phyloP scores from a whole-genome alignment of 2,797 vertebrate species.

The Euphonia xanthogaster region DNA sequence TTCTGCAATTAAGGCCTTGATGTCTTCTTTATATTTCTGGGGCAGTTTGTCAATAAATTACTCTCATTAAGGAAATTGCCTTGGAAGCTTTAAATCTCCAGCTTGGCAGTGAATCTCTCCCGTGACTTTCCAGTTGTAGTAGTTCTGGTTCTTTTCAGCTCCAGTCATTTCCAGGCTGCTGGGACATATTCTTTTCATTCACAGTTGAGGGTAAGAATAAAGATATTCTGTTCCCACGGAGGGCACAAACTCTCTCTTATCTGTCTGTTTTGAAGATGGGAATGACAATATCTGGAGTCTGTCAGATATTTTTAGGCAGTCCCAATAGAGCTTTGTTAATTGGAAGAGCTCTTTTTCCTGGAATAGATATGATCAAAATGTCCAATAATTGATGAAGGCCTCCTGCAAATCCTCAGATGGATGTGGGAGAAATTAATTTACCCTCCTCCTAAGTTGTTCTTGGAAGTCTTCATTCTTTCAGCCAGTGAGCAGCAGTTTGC shows the following conservation, averaged over 20 bases:
- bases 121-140: slow-evolving; percentile 39
- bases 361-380: slow-evolving; percentile 33
- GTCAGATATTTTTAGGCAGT: slow-evolving; percentile 53
- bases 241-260: slow-evolving; percentile 62
- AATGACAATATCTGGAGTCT: slow-evolving; percentile 61
- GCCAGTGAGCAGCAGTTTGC: background rate
- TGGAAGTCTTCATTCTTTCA: background rate
- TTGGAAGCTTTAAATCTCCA: slow-evolving; percentile 40
- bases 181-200: slow-evolving; percentile 58
- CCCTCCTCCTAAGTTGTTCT: background rate
- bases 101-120: slow-evolving; percentile 51
- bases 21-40: slow-evolving; percentile 21
- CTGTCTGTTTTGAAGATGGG: slow-evolving; percentile 59
- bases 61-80: slow-evolving; percentile 45
- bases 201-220: slow-evolving; percentile 58
- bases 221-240: slow-evolving; percentile 57
- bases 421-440: slow-evolving; percentile 72
- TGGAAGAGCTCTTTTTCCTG: slow-evolving; percentile 55
- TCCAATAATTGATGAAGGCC: slow-evolving; percentile 55
- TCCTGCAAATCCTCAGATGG: slow-evolving; percentile 62
- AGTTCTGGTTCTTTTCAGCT: slow-evolving; percentile 54
- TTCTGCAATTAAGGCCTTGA: slow-evolving; percentile 9
- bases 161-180: slow-evolving; percentile 57
- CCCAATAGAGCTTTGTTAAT: slow-evolving; percentile 54
- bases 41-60: slow-evolving; percentile 63